Base-by-base conservation (phyloP, 2,797 vertebrate genomes). In the Hydrocynus forskahlii region DNA sequence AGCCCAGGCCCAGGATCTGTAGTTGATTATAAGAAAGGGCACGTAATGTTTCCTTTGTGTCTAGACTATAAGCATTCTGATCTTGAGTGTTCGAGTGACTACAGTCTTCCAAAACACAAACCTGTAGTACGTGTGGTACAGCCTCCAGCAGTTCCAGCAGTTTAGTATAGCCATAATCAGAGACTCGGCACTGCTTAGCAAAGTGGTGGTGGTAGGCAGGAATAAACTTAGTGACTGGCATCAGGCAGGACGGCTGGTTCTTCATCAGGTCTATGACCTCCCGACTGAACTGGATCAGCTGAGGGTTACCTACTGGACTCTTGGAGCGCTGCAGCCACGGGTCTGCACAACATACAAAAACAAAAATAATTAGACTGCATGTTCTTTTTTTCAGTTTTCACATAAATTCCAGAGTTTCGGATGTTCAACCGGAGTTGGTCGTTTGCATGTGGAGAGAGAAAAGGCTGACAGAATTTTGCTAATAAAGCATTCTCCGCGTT, bases 131-230 rank as follows among this genome's bases (percentile, higher is more conserved):
- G 5, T 99, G 98, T 55, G 98, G 98, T 80, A 99, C 96, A 0
- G 97, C 97, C 92, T 99, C 98, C 38, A 99, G 91, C 16, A 99
- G 93, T 87, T 99, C 98, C 90, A 99, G 93, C 79, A 99, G 86
- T 87, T 97, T 99, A 16, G 97, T 95, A 89, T 96, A 99, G 1
- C 98, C 98, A 0, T 99, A 99, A 92, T 99, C 97, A 0, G 98
- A 98, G 67, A 99, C 98, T 0, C 98, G 93, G 86, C 98, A 99
- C 17, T 99, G 98, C 88, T 99, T 99, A 60, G 97, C 98, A 81
- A 99, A 99, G 89, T 99, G 97, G 84, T 99, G 97, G 75, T 99
- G 98, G 88, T 99, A 99, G 0, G 92, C 96, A 0, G 98, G 98
- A 87, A 99, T 99, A 91, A 99, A 99, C 83, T 96, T 97, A 84